phyloP scores from a whole-genome alignment of 2,888 invertebrate genomes.

The Alentia gelatinosa region DNA sequence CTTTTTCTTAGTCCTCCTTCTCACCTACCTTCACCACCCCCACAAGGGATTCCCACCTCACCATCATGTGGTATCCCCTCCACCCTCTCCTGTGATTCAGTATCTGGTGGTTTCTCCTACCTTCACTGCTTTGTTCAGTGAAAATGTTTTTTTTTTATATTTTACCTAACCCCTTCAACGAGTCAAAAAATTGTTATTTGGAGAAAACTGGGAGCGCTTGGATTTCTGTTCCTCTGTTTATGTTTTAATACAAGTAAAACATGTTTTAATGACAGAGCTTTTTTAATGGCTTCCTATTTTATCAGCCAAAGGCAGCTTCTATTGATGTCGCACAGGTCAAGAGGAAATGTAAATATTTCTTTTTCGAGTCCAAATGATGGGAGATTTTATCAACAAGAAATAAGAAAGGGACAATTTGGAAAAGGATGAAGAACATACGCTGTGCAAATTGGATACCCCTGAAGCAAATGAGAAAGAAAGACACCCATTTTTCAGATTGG shows the following conservation, averaged over 20 bases:
- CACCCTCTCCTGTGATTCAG: background rate
- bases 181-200: background rate
- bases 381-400: background rate
- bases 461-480: background rate
- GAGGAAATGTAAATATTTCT: background rate
- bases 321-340: background rate
- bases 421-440: background rate
- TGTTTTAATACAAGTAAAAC: background rate
- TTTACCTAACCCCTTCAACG: background rate
- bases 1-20: background rate
- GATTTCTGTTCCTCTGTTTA: background rate
- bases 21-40: background rate
- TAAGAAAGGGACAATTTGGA: background rate
- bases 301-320: background rate
- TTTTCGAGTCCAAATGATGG: background rate
- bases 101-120: too few species aligned
- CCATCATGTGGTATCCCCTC: background rate
- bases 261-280: background rate
- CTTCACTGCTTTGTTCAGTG: background rate
- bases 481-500: background rate
- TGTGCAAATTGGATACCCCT: background rate
- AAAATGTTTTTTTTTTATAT: background rate
- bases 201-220: background rate
- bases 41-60: background rate
- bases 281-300: background rate